A percentile compares a stretch with the other conserved stretches of the same genome.
Evolutionary conservation across 2,113 vertebrate genomes (phyloP).

Genomic region (Petromus typicus): DNA sequence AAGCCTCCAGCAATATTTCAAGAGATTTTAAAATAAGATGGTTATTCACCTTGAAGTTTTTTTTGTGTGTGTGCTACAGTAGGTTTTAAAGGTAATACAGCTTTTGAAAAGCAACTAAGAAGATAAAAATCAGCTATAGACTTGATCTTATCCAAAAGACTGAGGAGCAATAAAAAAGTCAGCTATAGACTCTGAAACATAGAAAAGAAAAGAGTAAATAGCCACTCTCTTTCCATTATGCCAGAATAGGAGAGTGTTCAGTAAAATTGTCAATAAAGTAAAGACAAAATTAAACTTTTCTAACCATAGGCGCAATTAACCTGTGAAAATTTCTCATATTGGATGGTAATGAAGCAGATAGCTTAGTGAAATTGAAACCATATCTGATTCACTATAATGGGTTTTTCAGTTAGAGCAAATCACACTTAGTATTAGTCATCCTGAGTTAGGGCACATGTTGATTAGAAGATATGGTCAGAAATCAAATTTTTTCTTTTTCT

Average conservation of each 20-base stretch:
- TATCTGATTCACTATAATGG: slow-evolving; percentile 68
- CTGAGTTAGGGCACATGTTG: slow-evolving; percentile 20
- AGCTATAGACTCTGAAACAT: neutral
- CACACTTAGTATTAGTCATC: slow-evolving; percentile 16
- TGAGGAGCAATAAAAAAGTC: neutral
- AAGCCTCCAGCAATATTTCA: neutral
- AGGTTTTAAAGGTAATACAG: neutral
- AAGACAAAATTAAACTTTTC: slow-evolving; percentile 65
- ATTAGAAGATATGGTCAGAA: slow-evolving; percentile 29
- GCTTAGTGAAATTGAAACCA: slow-evolving; percentile 69
- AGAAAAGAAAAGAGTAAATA: slow-evolving; percentile 1
- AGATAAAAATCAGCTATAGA: slow-evolving; percentile 33
- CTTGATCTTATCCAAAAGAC: neutral
- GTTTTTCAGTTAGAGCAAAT: slow-evolving; percentile 72
- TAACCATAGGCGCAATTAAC: slow-evolving; percentile 66
- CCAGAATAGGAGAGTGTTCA: slow-evolving; percentile 34
- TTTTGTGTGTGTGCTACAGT: neutral
- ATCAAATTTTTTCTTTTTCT: neutral
- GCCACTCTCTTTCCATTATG: neutral
- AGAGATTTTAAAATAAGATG: slow-evolving; percentile 11
- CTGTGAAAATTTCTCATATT: slow-evolving; percentile 62
- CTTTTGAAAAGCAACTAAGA: slow-evolving; percentile 46
- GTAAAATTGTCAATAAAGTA: slow-evolving; percentile 62
- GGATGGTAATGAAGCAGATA: slow-evolving; percentile 73
- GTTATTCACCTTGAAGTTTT: neutral